A percentile compares a stretch with the other conserved stretches of the same genome.
These are phyloP conservation scores for Gryon sp. DNA, from an alignment of 1,140 invertebrate species.

Conservation along the genomic window DNA sequence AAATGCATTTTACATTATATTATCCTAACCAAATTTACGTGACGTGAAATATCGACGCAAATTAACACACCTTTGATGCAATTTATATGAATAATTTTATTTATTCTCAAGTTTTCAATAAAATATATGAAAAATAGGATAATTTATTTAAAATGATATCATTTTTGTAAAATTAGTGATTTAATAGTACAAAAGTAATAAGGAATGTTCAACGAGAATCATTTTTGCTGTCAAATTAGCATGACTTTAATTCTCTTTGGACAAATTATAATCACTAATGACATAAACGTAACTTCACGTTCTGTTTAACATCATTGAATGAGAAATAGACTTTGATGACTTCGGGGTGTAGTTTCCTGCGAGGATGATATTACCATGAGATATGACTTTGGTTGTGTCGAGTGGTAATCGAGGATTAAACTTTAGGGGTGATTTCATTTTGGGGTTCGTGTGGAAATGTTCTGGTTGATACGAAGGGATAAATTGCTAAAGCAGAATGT, in stretches of 20 bases:
- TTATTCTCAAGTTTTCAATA: no score
- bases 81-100: no score
- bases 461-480: not conserved
- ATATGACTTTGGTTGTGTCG: conserved; percentile 32
- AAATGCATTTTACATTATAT: no score
- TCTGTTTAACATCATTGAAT: conserved; percentile 8
- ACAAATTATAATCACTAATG: not conserved
- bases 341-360: conserved; percentile 4
- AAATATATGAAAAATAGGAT: no score
- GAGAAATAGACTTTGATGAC: conserved; percentile 11
- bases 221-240: not conserved
- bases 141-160: no score
- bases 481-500: not conserved
- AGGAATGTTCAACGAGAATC: no score
- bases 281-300: not conserved
- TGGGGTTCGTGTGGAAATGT: conserved; percentile 16
- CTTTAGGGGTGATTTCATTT: conserved; percentile 35
- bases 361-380: conserved; percentile 23
- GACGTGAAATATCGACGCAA: no score
- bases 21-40: no score
- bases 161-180: no score
- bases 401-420: conserved; percentile 44
- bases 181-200: no score
- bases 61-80: no score
- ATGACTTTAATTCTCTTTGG: not conserved